A percentile compares a stretch with the other conserved stretches of the same genome.
phyloP scores from a whole-genome alignment of 2,113 vertebrate species.

The Antennarius striatus region DNA sequence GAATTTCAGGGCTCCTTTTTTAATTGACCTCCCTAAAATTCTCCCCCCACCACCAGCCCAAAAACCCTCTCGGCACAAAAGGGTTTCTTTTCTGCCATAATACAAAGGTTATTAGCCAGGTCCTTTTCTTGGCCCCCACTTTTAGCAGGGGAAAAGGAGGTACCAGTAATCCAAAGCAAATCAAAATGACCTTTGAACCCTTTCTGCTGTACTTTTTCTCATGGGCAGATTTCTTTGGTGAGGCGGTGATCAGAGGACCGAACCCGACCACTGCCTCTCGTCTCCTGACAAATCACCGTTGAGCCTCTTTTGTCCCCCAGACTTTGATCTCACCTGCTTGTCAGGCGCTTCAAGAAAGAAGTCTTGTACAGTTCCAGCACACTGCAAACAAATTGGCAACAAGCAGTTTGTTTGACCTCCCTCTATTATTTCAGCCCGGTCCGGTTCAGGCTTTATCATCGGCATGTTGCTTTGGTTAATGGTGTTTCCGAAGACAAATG shows the following conservation, averaged over 20 bases:
- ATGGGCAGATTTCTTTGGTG: constrained; percentile 90
- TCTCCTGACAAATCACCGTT: constrained; percentile 95
- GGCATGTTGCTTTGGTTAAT: constrained; percentile 4
- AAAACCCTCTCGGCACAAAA: constrained; percentile 81
- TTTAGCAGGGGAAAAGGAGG: constrained; percentile 83
- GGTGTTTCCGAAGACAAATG: constrained; percentile 10
- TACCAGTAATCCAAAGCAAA: constrained; percentile 91
- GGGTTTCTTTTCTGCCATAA: constrained; percentile 79
- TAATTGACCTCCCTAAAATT: constrained; percentile 86
- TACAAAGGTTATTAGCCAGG: constrained; percentile 88
- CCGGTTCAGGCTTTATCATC: neutral
- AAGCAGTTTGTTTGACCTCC: constrained; percentile 81
- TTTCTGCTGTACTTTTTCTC: constrained; percentile 96
- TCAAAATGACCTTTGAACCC: constrained; percentile 95
- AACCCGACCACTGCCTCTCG: constrained; percentile 88
- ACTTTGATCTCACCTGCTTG: constrained; percentile 98
- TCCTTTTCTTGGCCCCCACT: constrained; percentile 78
- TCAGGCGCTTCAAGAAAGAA: constrained; percentile 86
- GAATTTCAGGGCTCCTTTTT: constrained; percentile 78
- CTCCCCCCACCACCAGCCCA: constrained; percentile 54
- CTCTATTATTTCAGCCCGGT: constrained; percentile 19
- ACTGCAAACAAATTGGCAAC: constrained; percentile 92
- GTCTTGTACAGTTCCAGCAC: constrained; percentile 89
- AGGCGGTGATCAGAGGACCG: constrained; percentile 89
- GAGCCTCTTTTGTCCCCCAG: constrained; percentile 88